A percentile compares a stretch with the other conserved stretches of the same genome.
Conservation (phyloP, 2,888 invertebrate species). For the Chalcosyrphus nemorum region DNA sequence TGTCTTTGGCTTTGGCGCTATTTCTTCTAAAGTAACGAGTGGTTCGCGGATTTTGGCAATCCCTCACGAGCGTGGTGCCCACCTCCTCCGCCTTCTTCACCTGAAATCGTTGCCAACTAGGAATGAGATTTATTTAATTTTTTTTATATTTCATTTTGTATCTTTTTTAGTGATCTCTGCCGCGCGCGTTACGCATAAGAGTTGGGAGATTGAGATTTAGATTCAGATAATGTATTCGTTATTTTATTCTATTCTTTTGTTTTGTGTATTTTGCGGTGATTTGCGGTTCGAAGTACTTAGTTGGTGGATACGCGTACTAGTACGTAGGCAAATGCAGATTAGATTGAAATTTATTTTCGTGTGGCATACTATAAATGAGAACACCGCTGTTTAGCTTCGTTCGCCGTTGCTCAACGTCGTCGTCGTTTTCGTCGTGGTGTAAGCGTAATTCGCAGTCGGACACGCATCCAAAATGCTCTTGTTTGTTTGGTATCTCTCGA, state of each 20-base stretch:
- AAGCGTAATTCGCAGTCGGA: conserved; percentile 51
- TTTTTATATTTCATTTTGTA: conserved; percentile 7
- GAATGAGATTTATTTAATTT: conserved; percentile 5
- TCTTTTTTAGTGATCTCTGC: conserved; percentile 34
- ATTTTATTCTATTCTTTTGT: conserved; percentile 30
- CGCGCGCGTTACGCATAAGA: conserved; percentile 47
- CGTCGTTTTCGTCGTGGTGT: conserved; percentile 20
- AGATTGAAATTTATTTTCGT: conserved; percentile 71
- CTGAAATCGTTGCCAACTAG: conserved; percentile 41
- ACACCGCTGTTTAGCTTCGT: conserved; percentile 21
- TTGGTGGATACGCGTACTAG: conserved; percentile 3
- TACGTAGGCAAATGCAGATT: conserved; percentile 55
- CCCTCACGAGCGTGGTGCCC: conserved; percentile 10
- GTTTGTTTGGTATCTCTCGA: conserved; percentile 8
- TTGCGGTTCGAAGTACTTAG: conserved; percentile 44
- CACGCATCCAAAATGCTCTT: conserved; percentile 48
- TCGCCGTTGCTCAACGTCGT: too few species aligned
- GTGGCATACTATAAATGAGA: conserved; percentile 60
- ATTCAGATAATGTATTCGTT: background rate
- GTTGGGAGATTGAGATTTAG: conserved; percentile 27
- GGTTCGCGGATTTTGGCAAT: conserved; percentile 8
- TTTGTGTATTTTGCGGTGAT: conserved; percentile 19
- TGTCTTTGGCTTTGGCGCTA: conserved; percentile 8
- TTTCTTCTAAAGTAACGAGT: conserved; percentile 16
- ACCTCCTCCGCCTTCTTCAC: conserved; percentile 17